Evolutionary conservation across 2,113 vertebrate species (phyloP).

Genomic region (Amazona vittata): DNA sequence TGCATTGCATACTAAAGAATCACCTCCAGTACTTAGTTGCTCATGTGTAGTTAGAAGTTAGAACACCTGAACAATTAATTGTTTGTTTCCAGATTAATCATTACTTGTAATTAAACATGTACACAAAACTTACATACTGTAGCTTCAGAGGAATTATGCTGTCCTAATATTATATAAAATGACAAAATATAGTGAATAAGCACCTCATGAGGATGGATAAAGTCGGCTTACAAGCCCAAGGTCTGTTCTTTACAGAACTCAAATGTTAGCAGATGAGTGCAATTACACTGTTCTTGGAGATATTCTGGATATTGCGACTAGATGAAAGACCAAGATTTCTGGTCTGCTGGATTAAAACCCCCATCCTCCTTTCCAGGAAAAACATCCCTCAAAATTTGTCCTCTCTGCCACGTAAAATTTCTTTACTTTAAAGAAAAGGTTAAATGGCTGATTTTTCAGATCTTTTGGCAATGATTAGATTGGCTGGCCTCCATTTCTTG

Average conservation of each 20-base stretch:
- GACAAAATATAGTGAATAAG: neutral
- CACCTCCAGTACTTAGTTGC: neutral
- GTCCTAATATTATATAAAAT: neutral
- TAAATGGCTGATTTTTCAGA: neutral
- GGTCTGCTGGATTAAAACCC: neutral
- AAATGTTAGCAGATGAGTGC: neutral
- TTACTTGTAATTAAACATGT: neutral
- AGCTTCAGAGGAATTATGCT: neutral
- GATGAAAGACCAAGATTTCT: neutral
- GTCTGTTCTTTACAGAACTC: neutral
- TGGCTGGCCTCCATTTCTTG: neutral
- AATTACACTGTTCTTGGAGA: neutral
- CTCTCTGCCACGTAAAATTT: neutral
- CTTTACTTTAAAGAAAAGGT: neutral
- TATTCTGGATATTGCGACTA: neutral
- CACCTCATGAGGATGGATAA: neutral
- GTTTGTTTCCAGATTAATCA: neutral
- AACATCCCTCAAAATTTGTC: neutral
- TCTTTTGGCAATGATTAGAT: neutral
- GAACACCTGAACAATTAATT: neutral
- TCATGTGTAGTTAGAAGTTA: neutral
- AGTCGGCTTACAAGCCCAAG: neutral
- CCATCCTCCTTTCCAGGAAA: neutral
- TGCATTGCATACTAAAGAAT: neutral
- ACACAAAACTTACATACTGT: neutral